Evolutionary conservation across 2,113 vertebrate species (phyloP).

Genomic region (Cephalopholis sonnerati): DNA sequence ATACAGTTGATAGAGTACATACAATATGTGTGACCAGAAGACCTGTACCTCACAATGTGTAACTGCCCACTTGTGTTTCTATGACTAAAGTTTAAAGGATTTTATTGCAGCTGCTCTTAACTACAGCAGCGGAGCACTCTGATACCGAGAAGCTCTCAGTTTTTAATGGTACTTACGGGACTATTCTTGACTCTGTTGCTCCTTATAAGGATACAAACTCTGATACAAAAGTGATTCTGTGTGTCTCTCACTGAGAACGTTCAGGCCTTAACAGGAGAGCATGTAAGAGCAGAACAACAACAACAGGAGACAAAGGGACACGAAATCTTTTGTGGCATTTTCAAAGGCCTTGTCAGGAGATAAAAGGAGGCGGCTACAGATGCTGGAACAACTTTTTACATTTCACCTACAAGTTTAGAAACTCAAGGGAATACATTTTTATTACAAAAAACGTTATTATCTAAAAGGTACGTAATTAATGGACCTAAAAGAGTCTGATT

Average conservation of each 20-base stretch:
- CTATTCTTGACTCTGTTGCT: slow-evolving; percentile 17
- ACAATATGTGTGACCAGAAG: not conserved
- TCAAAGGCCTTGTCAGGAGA: slow-evolving; percentile 21
- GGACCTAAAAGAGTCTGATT: not conserved
- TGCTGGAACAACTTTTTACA: not conserved
- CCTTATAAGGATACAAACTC: slow-evolving; percentile 62
- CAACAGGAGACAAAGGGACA: slow-evolving; percentile 14
- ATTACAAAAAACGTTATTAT: not conserved
- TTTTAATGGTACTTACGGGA: slow-evolving; percentile 42
- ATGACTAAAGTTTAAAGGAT: slow-evolving; percentile 11
- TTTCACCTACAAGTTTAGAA: not conserved
- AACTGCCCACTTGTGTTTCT: slow-evolving; percentile 3
- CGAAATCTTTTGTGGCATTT: not conserved
- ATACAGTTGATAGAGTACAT: not conserved
- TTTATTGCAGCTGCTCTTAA: slow-evolving; percentile 39
- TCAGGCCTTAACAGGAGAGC: slow-evolving; percentile 43
- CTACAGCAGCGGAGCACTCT: not conserved
- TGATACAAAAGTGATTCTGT: slow-evolving; percentile 47
- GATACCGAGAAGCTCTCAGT: slow-evolving; percentile 8
- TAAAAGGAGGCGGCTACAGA: not conserved
- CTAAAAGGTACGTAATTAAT: not conserved
- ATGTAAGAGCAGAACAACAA: slow-evolving; percentile 34
- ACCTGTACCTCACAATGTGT: not conserved
- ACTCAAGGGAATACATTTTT: not conserved
- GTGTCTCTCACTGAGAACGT: slow-evolving; percentile 27